Evolutionary conservation across 2,797 vertebrate genomes (phyloP).

Genomic region (Sebastes iracundus): DNA sequence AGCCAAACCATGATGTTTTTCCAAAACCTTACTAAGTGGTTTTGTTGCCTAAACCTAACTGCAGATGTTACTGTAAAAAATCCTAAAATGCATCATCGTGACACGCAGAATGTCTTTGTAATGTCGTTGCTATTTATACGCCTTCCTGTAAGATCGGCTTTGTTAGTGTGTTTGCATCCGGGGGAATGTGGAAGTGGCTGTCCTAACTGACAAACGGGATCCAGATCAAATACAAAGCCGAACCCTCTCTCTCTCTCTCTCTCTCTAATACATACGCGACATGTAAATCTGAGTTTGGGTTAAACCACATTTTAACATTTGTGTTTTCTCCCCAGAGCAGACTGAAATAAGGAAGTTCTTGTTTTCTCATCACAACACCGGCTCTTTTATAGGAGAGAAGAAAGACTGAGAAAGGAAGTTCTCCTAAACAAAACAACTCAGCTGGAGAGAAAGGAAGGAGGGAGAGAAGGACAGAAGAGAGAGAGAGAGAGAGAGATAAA

Average conservation of each 20-base stretch:
- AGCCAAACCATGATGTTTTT: background rate
- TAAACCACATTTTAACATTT: background rate
- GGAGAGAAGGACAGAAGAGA: background rate
- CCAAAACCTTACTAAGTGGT: background rate
- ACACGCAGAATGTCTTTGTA: background rate
- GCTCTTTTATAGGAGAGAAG: constrained; percentile 43
- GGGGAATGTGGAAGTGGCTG: constrained; percentile 12
- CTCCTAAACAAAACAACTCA: constrained; percentile 43
- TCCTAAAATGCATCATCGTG: background rate
- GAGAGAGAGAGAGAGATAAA: background rate
- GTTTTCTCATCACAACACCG: constrained; percentile 71
- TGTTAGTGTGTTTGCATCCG: background rate
- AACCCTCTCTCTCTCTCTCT: background rate
- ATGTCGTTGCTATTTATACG: background rate
- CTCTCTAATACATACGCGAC: background rate
- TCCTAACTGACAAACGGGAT: constrained; percentile 23
- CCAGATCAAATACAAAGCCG: background rate
- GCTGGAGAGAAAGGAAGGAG: constrained; percentile 10
- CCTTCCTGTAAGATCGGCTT: background rate
- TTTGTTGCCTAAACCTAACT: background rate
- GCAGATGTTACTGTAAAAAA: background rate
- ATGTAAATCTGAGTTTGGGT: background rate
- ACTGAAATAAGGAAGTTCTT: constrained; percentile 60
- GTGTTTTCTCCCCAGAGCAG: constrained; percentile 17
- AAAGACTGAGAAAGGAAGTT: constrained; percentile 62